A percentile compares a stretch with the other conserved stretches of the same genome.
Conservation (phyloP, 2,113 vertebrate species). For the Oryzias melastigma region DNA sequence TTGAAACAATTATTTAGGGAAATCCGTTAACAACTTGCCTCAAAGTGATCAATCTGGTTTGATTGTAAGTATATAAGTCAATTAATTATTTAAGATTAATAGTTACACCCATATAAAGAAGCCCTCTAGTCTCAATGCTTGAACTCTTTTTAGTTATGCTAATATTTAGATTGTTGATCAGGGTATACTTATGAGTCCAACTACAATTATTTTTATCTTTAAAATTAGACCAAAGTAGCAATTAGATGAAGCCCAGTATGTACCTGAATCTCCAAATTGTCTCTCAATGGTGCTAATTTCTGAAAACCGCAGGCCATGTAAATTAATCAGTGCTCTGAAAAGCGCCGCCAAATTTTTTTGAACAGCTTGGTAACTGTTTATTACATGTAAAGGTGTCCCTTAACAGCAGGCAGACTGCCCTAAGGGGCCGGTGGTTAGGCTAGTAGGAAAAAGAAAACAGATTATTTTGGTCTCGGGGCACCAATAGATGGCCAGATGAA, state of each 20-base stretch:
- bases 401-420: conserved; percentile 52
- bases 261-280: conserved; percentile 11
- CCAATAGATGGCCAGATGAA: conserved; percentile 86
- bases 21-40: too few relatives aligned
- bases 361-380: conserved; percentile 69
- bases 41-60: too few relatives aligned
- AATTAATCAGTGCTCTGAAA: conserved; percentile 24
- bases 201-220: background rate
- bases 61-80: too few relatives aligned
- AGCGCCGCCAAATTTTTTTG: conserved; percentile 12
- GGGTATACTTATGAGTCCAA: background rate
- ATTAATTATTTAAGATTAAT: too few relatives aligned
- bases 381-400: conserved; percentile 69
- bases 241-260: background rate
- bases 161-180: background rate
- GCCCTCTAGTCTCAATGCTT: background rate
- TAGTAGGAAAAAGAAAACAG: conserved; percentile 73
- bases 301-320: conserved; percentile 11
- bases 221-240: conserved; percentile 6
- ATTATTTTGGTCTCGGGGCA: conserved; percentile 84
- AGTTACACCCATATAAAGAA: background rate
- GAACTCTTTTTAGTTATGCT: background rate
- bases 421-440: conserved; percentile 53
- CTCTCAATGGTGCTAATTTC: conserved; percentile 19
- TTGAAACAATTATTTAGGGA: too few relatives aligned